A percentile compares a stretch with the other conserved stretches of the same genome.
These are phyloP conservation scores for Philopedon plagiatum DNA, from an alignment of 2,888 invertebrate species.

Conservation along the genomic window DNA sequence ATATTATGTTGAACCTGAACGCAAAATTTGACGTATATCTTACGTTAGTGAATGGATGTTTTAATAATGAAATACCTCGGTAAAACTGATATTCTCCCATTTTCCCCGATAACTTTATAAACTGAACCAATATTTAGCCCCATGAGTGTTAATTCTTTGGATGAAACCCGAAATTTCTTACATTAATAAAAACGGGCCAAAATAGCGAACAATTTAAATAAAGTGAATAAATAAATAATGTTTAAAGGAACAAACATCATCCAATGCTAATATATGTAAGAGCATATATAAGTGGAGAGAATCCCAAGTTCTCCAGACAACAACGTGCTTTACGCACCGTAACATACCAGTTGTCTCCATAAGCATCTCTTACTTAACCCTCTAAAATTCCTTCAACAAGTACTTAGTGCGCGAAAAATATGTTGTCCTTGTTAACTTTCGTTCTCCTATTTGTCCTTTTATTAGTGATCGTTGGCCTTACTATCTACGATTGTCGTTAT, in stretches of 20 bases:
- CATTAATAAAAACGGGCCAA: constrained; percentile 33
- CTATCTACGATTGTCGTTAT: neutral
- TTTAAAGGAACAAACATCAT: constrained; percentile 33
- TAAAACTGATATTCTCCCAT: too few relatives aligned
- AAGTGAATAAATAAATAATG: constrained; percentile 41
- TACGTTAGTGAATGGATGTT: too few relatives aligned
- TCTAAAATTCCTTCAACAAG: constrained; percentile 10
- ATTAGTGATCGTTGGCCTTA: constrained; percentile 16
- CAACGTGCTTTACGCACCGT: constrained; percentile 38
- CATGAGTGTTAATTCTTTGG: too few relatives aligned
- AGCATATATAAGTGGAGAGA: constrained; percentile 35
- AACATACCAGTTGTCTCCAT: constrained; percentile 42
- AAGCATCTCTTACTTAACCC: constrained; percentile 29
- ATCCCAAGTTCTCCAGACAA: constrained; percentile 39
- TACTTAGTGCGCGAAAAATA: constrained; percentile 22
- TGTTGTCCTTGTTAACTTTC: constrained; percentile 34
- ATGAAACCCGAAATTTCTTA: constrained; percentile 13
- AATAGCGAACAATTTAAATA: constrained; percentile 39
- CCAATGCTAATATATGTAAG: constrained; percentile 40
- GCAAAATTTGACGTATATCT: too few relatives aligned
- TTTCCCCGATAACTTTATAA: too few relatives aligned
- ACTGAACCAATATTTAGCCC: too few relatives aligned
- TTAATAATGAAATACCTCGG: too few relatives aligned
- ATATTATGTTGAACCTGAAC: too few relatives aligned
- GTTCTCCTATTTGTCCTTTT: constrained; percentile 21